These are phyloP conservation scores for Zeuzera pyrina DNA, from an alignment of 2,888 invertebrate species.

Conservation along the genomic window DNA sequence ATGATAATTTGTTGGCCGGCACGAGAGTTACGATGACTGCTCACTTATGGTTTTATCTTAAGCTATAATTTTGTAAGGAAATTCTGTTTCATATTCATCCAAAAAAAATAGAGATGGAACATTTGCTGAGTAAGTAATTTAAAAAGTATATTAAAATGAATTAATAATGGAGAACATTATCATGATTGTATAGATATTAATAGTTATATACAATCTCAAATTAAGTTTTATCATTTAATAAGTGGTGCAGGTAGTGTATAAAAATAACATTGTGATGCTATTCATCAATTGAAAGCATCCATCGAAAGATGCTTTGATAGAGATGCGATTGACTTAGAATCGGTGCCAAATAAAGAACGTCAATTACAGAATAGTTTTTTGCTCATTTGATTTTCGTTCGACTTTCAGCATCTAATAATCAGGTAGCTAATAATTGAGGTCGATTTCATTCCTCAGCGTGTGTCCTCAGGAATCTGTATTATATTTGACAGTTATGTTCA, in stretches of 20 bases:
- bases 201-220: too few species aligned
- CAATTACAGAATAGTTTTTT: slow-evolving; percentile 17
- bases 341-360: slow-evolving; percentile 7
- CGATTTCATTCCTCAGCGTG: slow-evolving; percentile 19
- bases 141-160: too few species aligned
- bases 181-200: too few species aligned
- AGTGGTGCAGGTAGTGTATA: too few species aligned
- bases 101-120: too few species aligned
- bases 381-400: slow-evolving; percentile 20
- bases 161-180: too few species aligned
- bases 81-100: slow-evolving; percentile 12
- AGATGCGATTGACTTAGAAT: slow-evolving; percentile 6
- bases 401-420: slow-evolving; percentile 16
- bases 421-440: slow-evolving; percentile 22
- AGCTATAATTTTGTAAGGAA: slow-evolving; percentile 10
- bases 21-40: slow-evolving; percentile 18
- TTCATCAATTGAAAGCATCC: slow-evolving; percentile 15
- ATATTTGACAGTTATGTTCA: too few species aligned
- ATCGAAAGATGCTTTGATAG: not conserved
- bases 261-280: slow-evolving; percentile 7
- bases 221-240: too few species aligned
- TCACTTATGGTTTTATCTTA: slow-evolving; percentile 28
- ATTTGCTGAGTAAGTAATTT: too few species aligned
- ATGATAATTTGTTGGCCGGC: slow-evolving; percentile 34
- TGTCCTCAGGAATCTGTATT: too few species aligned